Evolutionary conservation across 2,888 invertebrate genomes (phyloP), one percentile per base, ranked within the genome.

Genomic region (Eupithecia vulgata): DNA sequence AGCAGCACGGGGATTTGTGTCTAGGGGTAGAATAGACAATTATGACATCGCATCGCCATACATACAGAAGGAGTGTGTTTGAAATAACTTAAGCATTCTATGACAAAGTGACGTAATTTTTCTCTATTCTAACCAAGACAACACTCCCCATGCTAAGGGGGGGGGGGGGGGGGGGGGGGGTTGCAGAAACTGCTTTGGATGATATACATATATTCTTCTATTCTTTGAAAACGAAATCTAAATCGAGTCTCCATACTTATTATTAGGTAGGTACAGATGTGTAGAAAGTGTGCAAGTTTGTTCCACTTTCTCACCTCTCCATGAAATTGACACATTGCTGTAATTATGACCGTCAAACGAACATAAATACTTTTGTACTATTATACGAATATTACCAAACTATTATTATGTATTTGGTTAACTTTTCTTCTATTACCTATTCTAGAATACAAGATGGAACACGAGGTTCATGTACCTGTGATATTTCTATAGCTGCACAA

Each of bases 101-200:
- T n/a, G n/a, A n/a, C n/a, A n/a, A n/a, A n/a, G n/a, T n/a, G n/a
- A n/a, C n/a, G n/a, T n/a, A n/a, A n/a, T n/a, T n/a, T n/a, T n/a
- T n/a, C n/a, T n/a, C n/a, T n/a, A n/a, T n/a, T n/a, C n/a, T n/a
- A n/a, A n/a, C n/a, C n/a, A n/a, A n/a, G n/a, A n/a, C n/a, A n/a
- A n/a, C n/a, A n/a, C n/a, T n/a, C n/a, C n/a, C n/a, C n/a, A n/a
- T n/a, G n/a, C n/a, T n/a, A n/a, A n/a, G n/a, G n/a, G n/a, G n/a
- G n/a, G n/a, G n/a, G n/a, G n/a, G n/a, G n/a, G n/a, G n/a, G n/a
- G n/a, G n/a, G n/a, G n/a, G n/a, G n/a, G n/a, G n/a, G n/a, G n/a
- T n/a, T n/a, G n/a, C n/a, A n/a, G n/a, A n/a, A n/a, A n/a, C 90
- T 91, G 92, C 90, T 91, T 91, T 91, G 89, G 62, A 17, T 13